These are phyloP conservation scores for Canis aureus DNA, from an alignment of 2,113 vertebrate genomes.

Conservation along the genomic window DNA sequence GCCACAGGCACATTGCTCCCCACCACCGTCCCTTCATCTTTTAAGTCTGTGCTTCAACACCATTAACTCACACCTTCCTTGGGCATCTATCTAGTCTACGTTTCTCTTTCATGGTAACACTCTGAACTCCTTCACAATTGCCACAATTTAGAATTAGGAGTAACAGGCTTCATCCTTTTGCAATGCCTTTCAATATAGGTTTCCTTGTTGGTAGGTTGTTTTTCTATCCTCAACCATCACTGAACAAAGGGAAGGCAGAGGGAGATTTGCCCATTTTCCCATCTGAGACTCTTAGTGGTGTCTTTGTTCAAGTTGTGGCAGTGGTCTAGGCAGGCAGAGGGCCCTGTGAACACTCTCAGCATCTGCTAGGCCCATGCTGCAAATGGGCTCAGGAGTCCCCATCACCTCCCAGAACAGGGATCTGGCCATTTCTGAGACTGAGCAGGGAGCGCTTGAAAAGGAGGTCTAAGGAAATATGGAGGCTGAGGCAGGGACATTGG, in stretches of 20 bases:
- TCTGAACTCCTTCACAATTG: background rate
- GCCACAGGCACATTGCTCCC: background rate
- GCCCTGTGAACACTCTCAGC: background rate
- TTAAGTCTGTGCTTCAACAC: background rate
- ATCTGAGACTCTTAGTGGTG: background rate
- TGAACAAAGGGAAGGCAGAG: background rate
- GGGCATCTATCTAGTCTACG: too few relatives aligned
- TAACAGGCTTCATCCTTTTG: background rate
- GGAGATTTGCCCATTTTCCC: background rate
- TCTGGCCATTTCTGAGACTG: background rate
- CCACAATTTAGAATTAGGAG: background rate
- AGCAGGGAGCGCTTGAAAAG: background rate
- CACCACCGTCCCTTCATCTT: background rate
- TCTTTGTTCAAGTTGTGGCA: background rate
- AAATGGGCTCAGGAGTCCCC: background rate
- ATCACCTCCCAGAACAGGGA: background rate
- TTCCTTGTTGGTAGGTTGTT: background rate
- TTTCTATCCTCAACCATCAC: background rate
- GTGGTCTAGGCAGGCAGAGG: background rate
- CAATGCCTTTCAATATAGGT: background rate
- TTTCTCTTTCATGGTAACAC: background rate
- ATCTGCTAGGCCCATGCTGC: too few relatives aligned
- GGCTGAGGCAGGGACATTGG: background rate
- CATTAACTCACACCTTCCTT: background rate
- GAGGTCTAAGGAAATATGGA: background rate